Conservation (phyloP, 2,797 vertebrate species). For the Melanotaenia parkinsoni region DNA sequence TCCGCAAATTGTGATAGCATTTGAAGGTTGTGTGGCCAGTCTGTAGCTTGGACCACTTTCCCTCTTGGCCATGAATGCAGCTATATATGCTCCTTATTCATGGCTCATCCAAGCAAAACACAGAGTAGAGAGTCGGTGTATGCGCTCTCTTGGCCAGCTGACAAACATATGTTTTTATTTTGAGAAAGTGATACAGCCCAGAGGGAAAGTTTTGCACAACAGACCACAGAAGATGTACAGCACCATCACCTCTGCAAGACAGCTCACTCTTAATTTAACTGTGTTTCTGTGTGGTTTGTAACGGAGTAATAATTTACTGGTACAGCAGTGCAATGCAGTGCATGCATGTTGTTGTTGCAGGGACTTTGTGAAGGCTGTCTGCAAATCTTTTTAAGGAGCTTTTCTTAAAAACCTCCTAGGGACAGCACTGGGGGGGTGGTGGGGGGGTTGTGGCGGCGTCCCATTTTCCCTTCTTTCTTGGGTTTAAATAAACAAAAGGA, state of each 20-base stretch:
- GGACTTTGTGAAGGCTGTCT: constrained; percentile 47
- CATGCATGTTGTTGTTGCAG: constrained; percentile 33
- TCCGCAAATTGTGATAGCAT: constrained; percentile 60
- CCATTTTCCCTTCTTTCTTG: constrained; percentile 36
- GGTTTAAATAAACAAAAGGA: constrained; percentile 73
- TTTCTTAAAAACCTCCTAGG: constrained; percentile 60
- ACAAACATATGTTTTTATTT: constrained; percentile 73
- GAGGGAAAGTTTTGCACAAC: constrained; percentile 66
- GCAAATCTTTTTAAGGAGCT: constrained; percentile 63
- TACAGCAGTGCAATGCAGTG: constrained; percentile 35
- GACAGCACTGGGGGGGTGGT: constrained; percentile 23
- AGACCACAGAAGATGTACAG: constrained; percentile 61
- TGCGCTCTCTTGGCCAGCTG: constrained; percentile 59
- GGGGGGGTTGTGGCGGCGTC: constrained; percentile 26
- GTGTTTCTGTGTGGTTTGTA: constrained; percentile 38
- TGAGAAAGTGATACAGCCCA: constrained; percentile 61
- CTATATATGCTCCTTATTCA: constrained; percentile 56
- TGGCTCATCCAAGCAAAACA: constrained; percentile 64
- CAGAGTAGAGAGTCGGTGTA: constrained; percentile 30
- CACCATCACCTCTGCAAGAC: constrained; percentile 65
- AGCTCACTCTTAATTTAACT: constrained; percentile 48
- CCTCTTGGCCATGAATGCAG: constrained; percentile 49
- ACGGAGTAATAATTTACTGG: constrained; percentile 55
- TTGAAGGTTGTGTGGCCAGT: constrained; percentile 65
- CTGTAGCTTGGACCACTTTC: constrained; percentile 50